Base-by-base conservation (phyloP, 92 coral and sea anemone genomes). In the Bergia puertoricense region DNA sequence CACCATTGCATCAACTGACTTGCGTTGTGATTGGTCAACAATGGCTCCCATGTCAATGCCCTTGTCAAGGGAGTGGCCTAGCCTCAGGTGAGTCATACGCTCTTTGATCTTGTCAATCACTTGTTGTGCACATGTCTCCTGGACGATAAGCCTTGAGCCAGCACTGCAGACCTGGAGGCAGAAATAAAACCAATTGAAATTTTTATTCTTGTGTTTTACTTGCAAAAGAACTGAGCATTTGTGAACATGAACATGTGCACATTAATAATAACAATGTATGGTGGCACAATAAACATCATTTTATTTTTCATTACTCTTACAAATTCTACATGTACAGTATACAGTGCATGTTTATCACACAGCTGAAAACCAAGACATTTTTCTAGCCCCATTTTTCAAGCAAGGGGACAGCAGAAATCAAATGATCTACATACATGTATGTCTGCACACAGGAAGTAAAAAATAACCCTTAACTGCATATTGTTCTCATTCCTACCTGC, bases 31-130 rank as follows among this genome's bases (percentile, higher is more conserved):
- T 76, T 95, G 94, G 89, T 97, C 99, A 39, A 97, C 99, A 46
- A 97, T 92, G 30, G 99, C 96, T 22, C 99, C 99, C 99, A 97
- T 97, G 87, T 97, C 99, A 39, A 95, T 86, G 54, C 96, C 85
- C 85, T 97, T 97, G 88, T 97, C 99, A 15, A 97, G 96, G 36
- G 98, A 90, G 92, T 95, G 93, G 10, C 99, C 98, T 8, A 95
- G 86, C 54, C 98, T 92, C 50, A 97, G 91, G 69, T 97, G 99
- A 0, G 94, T 79, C 99, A 97, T 97, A 86, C 99, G 93, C 59
- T 97, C 99, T 82, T 97, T 97, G 85, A 97, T 91, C 88, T 94
- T 97, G 86, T 88, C 91, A 18, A 95, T 89, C 95, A 97, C 79
- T 41, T 92, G 92, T 37, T 93, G 89, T 1, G 97, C 94, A 86